Percentiles rank a stretch among this genome's conserved stretches.
Conservation (phyloP, 2,888 invertebrate species). For the Tetropium fuscum region DNA sequence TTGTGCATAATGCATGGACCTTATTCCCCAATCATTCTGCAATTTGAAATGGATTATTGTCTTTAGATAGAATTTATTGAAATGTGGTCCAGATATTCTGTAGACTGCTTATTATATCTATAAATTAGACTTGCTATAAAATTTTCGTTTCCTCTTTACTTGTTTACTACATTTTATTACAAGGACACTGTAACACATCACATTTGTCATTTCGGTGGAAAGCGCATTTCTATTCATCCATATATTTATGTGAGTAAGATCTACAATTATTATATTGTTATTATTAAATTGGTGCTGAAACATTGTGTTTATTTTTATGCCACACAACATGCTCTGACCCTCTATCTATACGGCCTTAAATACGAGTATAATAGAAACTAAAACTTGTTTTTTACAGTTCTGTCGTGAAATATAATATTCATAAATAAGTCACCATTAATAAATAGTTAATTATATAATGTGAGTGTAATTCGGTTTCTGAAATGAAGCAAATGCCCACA, state of each 20-base stretch:
- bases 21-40: no score
- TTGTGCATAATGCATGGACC: no score
- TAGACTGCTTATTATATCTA: slow-evolving; percentile 14
- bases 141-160: slow-evolving; percentile 14
- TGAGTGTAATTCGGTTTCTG: no score
- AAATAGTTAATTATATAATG: no score
- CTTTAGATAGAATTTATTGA: slow-evolving; percentile 5
- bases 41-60: slow-evolving; percentile 17
- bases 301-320: not conserved
- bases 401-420: no score
- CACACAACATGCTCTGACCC: slow-evolving; percentile 19
- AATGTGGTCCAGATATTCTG: slow-evolving; percentile 12
- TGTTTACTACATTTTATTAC: no score
- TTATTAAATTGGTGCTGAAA: not conserved
- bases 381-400: not conserved
- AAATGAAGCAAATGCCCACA: no score
- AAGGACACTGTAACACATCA: no score
- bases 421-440: no score
- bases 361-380: not conserved
- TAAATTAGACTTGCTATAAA: slow-evolving; percentile 9
- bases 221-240: no score
- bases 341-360: not conserved
- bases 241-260: not conserved
- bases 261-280: no score
- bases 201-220: no score